Evolutionary conservation across 2,888 invertebrate genomes (phyloP).

Genomic region (Plebejus anna): DNA sequence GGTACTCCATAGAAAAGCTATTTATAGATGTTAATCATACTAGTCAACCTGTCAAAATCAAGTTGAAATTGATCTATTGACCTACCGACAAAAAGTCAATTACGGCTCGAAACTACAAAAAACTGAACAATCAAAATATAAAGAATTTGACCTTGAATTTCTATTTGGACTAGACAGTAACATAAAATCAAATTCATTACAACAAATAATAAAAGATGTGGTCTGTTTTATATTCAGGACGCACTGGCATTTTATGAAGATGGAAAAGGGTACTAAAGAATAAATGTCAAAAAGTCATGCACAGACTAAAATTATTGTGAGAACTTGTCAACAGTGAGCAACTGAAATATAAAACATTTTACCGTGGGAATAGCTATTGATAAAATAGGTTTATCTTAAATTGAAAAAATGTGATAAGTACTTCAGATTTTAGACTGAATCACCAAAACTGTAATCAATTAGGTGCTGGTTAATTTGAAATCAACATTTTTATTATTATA

Average conservation of each 20-base stretch:
- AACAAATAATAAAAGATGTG: constrained; percentile 15
- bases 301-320: constrained; percentile 2
- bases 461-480: no score
- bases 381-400: neutral
- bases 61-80: neutral
- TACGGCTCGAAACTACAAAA: neutral
- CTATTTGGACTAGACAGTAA: neutral
- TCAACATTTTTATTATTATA: no score
- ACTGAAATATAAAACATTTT: neutral
- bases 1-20: neutral
- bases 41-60: neutral
- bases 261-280: constrained; percentile 24
- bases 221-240: constrained; percentile 21
- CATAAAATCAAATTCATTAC: constrained; percentile 22
- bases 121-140: neutral
- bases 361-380: neutral
- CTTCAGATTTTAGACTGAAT: no score
- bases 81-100: neutral
- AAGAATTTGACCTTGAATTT: neutral
- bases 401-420: no score
- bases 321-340: constrained; percentile 6
- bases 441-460: no score
- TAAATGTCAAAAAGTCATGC: constrained; percentile 19
- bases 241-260: constrained; percentile 8
- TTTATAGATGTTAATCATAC: neutral